These are phyloP conservation scores for Calliphora vicina DNA, from an alignment of 1,140 invertebrate species.

Conservation along the genomic window DNA sequence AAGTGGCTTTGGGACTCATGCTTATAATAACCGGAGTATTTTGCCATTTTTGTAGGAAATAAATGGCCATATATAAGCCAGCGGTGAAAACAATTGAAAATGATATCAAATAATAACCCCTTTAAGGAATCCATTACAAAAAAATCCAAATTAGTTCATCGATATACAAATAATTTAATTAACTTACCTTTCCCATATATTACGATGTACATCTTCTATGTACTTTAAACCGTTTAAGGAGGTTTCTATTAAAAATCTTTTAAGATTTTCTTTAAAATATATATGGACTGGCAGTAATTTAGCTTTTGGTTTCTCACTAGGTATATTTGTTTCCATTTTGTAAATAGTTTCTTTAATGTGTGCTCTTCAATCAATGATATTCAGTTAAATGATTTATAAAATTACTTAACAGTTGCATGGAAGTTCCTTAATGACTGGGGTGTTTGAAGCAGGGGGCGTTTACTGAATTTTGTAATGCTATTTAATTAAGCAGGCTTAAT, in stretches of 20 bases:
- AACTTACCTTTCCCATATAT: constrained; percentile 8
- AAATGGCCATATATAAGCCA: constrained; percentile 48
- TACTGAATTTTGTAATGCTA: no score
- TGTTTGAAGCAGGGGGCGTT: no score
- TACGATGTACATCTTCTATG: background rate
- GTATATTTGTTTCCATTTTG: background rate
- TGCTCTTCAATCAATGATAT: background rate
- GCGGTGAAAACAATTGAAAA: background rate
- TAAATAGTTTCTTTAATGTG: background rate
- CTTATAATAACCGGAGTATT: constrained; percentile 26
- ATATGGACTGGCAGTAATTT: constrained; percentile 46
- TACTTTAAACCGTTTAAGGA: constrained; percentile 48
- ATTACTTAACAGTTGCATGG: no score
- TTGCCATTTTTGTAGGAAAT: constrained; percentile 24
- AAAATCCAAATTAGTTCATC: no score
- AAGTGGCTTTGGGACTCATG: constrained; percentile 65
- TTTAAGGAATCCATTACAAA: no score
- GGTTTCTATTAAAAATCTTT: constrained; percentile 13
- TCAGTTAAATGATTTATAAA: background rate
- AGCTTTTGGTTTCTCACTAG: background rate
- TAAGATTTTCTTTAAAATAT: constrained; percentile 25
- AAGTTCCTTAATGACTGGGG: no score
- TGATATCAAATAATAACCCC: constrained; percentile 2
- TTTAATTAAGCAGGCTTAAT: no score
- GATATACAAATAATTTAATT: no score